These are phyloP conservation scores for Burhinus bistriatus DNA, from an alignment of 2,113 vertebrate species.

Conservation along the genomic window DNA sequence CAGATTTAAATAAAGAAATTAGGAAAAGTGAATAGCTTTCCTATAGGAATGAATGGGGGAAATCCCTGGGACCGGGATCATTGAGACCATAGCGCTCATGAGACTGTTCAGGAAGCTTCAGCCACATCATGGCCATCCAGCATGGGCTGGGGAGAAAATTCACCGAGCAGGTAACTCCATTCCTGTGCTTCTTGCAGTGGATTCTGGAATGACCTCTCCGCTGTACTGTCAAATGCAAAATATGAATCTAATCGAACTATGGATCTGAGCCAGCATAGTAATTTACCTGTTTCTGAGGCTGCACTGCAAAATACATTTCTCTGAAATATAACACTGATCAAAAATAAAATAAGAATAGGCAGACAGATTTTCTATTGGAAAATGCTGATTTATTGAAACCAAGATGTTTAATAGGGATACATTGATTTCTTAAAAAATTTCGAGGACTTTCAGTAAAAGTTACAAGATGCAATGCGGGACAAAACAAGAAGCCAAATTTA, in stretches of 20 bases:
- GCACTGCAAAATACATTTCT: slow-evolving; percentile 21
- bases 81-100: neutral
- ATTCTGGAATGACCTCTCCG: slow-evolving; percentile 8
- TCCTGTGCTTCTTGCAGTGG: neutral
- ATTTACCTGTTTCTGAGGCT: slow-evolving; percentile 48
- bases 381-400: slow-evolving; percentile 55
- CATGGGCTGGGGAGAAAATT: neutral
- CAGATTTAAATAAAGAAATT: neutral
- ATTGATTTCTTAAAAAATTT: slow-evolving; percentile 17
- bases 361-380: slow-evolving; percentile 56
- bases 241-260: slow-evolving; percentile 32
- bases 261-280: slow-evolving; percentile 35
- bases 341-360: slow-evolving; percentile 61
- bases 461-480: neutral
- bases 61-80: neutral
- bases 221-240: slow-evolving; percentile 47
- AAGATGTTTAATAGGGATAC: slow-evolving; percentile 14
- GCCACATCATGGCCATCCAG: rapidly evolving
- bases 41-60: neutral
- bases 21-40: neutral
- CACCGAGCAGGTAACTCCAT: neutral
- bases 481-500: neutral
- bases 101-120: neutral
- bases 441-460: slow-evolving; percentile 11
- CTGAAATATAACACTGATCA: slow-evolving; percentile 59